Percentiles rank a stretch among this genome's conserved stretches.
These are phyloP conservation scores for Nyctibius bracteatus DNA, from an alignment of 2,113 vertebrate genomes.

Conservation along the genomic window DNA sequence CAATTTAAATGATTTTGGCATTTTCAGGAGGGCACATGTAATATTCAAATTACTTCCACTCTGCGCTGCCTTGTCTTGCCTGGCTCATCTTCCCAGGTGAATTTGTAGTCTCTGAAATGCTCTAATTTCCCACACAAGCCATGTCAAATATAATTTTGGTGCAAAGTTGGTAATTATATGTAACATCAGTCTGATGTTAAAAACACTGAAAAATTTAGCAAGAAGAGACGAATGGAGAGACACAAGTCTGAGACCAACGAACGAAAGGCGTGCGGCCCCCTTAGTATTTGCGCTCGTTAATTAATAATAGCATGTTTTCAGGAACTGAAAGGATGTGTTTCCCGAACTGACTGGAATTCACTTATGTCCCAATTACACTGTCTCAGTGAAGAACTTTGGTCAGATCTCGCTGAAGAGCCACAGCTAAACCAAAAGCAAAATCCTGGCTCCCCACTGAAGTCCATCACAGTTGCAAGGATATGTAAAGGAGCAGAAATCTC, in stretches of 20 bases:
- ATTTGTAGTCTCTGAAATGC: slow-evolving; percentile 87
- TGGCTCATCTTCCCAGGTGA: slow-evolving; percentile 87
- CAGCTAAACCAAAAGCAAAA: slow-evolving; percentile 26
- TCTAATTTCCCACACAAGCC: slow-evolving; percentile 90
- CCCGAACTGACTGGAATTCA: slow-evolving; percentile 79
- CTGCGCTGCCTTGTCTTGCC: slow-evolving; percentile 76
- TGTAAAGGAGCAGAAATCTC: not conserved
- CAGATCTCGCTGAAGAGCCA: not conserved
- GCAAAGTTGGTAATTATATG: slow-evolving; percentile 95
- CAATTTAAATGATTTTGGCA: slow-evolving; percentile 96
- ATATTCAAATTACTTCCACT: slow-evolving; percentile 91
- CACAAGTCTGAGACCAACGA: slow-evolving; percentile 88
- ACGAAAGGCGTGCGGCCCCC: slow-evolving; percentile 79
- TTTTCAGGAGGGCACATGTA: slow-evolving; percentile 87
- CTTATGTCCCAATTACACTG: slow-evolving; percentile 82
- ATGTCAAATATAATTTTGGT: slow-evolving; percentile 97
- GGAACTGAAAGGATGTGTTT: slow-evolving; percentile 78
- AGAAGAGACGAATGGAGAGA: slow-evolving; percentile 91
- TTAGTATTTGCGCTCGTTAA: slow-evolving; percentile 85
- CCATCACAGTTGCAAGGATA: not conserved
- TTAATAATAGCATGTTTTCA: slow-evolving; percentile 93
- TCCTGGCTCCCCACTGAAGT: not conserved
- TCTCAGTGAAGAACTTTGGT: slow-evolving; percentile 45
- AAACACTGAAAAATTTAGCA: slow-evolving; percentile 98
- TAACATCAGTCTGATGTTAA: slow-evolving; percentile 95